Evolutionary conservation across 2,888 invertebrate genomes (phyloP), one percentile per base, ranked within the genome.

Genomic region (Amaurobius ferox): DNA sequence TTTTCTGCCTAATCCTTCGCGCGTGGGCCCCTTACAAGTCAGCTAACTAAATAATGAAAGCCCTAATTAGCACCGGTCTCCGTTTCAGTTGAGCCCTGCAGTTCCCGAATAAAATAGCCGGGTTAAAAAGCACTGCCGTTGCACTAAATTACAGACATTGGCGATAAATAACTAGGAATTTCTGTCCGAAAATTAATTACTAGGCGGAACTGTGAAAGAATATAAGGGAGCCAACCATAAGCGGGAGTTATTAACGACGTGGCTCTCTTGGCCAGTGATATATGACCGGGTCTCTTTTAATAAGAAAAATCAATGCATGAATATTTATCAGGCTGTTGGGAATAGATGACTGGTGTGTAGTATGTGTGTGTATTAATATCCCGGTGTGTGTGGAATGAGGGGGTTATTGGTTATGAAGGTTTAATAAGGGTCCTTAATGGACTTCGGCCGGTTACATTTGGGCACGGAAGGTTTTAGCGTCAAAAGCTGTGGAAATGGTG

Each of bases 291-390:
- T 79, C 62, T 26, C 32, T 40, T 66, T 48, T 72, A 67, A 74
- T 67, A 74, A 67, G 80, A 68, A 73, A 74, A 68, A 80, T 73
- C 73, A 67, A 74, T 74, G 73, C 80, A 80, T 73, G 80, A 80
- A 80, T 80, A 80, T 74, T 80, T 80, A 80, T 80, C 44, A 71
- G 19, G 16, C 48, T 26, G 70, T 70, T 79, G 39, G 67, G 71
- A 70, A 68, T 67, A 48, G 70, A 39, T 79, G 62, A 19, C 44
- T n/a, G n/a, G n/a, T n/a, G n/a, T n/a, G 35, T 61, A 28, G 39
- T 40, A 13, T 71, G 44, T 44, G 2, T 16, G n/a, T 44, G 44
- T 44, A 44, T 44, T 44, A 11, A 11, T 44, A 44, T 16, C 35
- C 7, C 16, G n/a, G n/a, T n/a, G n/a, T n/a, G n/a, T n/a, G n/a